Conservation (phyloP, 2,797 vertebrate species). For the Crocodylus rhombifer region DNA sequence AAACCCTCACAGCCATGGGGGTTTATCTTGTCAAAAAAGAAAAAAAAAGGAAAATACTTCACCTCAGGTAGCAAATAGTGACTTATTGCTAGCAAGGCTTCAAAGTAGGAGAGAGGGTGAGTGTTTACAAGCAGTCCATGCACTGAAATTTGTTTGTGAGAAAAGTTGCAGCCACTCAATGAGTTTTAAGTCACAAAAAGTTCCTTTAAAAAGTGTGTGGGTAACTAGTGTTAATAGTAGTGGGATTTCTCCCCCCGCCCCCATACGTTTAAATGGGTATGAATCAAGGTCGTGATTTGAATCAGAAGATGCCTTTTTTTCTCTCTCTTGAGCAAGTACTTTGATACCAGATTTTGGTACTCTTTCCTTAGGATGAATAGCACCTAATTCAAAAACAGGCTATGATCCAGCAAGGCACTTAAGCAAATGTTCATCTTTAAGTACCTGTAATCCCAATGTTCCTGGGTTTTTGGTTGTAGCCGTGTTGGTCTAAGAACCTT, state of each 20-base stretch:
- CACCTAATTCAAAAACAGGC: not conserved
- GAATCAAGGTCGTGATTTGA: not conserved
- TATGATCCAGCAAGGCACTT: not conserved
- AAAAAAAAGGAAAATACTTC: too few species aligned
- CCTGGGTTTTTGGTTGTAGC: too few species aligned
- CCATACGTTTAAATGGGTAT: not conserved
- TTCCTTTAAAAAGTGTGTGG: accelerated
- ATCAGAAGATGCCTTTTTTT: too few species aligned
- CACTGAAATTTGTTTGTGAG: not conserved
- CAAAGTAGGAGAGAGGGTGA: accelerated
- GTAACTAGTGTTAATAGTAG: not conserved
- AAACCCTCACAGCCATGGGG: accelerated
- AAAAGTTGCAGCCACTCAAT: not conserved
- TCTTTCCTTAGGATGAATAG: not conserved
- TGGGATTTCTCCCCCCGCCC: too few species aligned
- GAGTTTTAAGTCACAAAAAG: too few species aligned
- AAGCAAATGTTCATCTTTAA: not conserved
- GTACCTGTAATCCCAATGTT: too few species aligned
- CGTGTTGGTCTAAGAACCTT: too few species aligned
- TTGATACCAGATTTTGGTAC: not conserved
- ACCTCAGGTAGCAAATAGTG: not conserved
- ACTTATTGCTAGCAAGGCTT: not conserved
- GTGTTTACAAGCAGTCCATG: accelerated
- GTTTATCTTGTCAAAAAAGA: accelerated
- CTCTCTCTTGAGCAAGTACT: not conserved